These are phyloP conservation scores for Petrocephalus microphthalmus DNA, from an alignment of 2,113 vertebrate species.

Conservation along the genomic window DNA sequence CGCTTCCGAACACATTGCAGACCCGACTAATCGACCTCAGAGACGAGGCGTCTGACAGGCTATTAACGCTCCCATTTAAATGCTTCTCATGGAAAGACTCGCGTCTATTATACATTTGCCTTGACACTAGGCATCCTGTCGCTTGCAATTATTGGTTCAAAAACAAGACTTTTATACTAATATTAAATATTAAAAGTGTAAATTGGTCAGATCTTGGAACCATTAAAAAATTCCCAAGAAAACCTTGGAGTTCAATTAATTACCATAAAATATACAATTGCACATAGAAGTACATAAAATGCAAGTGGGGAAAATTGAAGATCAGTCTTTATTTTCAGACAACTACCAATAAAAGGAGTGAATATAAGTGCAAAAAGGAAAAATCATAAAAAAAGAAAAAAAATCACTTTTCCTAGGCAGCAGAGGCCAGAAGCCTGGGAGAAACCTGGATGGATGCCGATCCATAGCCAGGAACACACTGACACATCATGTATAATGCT, in stretches of 20 bases:
- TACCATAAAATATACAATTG: background rate
- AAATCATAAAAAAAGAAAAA: background rate
- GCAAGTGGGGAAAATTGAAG: background rate
- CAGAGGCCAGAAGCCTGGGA: background rate
- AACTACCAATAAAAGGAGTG: background rate
- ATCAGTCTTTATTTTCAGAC: background rate
- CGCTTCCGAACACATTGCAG: constrained; percentile 35
- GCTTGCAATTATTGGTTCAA: background rate
- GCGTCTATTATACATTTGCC: background rate
- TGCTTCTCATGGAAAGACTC: background rate
- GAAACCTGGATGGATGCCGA: background rate
- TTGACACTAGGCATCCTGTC: background rate
- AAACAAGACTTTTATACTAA: background rate
- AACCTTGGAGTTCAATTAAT: background rate
- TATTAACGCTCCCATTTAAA: background rate
- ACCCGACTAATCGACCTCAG: constrained; percentile 39
- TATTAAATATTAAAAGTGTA: background rate
- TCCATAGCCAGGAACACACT: background rate
- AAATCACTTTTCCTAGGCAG: background rate
- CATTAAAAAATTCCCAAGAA: background rate
- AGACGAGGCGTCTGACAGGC: constrained; percentile 16
- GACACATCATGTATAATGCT: background rate
- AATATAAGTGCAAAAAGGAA: background rate
- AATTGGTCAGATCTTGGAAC: background rate
- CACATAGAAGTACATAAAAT: background rate